Conservation (phyloP, 1,140 invertebrate species). For the Lordiphosa stackelbergi region DNA sequence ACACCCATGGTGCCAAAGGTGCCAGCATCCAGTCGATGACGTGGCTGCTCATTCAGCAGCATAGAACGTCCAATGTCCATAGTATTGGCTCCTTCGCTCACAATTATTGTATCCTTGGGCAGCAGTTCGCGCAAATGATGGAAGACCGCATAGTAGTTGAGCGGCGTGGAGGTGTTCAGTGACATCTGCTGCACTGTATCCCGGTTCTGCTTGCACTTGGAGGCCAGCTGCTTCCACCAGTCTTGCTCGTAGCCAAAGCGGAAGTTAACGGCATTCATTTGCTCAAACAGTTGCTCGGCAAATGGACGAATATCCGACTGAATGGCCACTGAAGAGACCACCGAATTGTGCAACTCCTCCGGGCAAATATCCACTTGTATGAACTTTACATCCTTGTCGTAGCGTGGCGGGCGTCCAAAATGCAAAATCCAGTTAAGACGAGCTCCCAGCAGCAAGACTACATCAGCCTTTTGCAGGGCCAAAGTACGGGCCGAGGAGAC, state of each 20-base stretch:
- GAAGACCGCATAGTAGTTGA: slow-evolving; percentile 97
- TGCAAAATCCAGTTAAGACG: slow-evolving; percentile 98
- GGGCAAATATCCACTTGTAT: slow-evolving; percentile 94
- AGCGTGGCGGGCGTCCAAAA: slow-evolving; percentile 94
- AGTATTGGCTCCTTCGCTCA: slow-evolving; percentile 98
- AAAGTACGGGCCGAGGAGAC: slow-evolving; percentile 91
- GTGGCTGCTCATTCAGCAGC: slow-evolving; percentile 87
- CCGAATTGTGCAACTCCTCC: slow-evolving; percentile 95
- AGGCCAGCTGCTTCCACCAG: slow-evolving; percentile 81
- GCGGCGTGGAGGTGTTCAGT: slow-evolving; percentile 83
- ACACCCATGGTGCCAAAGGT: slow-evolving; percentile 99
- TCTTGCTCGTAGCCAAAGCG: slow-evolving; percentile 77
- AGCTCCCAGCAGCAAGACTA: slow-evolving; percentile 92
- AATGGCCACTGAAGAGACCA: slow-evolving; percentile 85
- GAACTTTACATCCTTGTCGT: slow-evolving; percentile 88
- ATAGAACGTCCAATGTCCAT: slow-evolving; percentile 98
- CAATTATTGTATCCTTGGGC: slow-evolving; percentile 91
- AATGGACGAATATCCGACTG: slow-evolving; percentile 88
- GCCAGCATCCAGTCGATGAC: slow-evolving; percentile 92
- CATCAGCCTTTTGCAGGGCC: slow-evolving; percentile 92
- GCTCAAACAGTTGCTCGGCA: slow-evolving; percentile 81
- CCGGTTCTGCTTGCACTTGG: slow-evolving; percentile 81
- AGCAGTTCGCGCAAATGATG: slow-evolving; percentile 86
- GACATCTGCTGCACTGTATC: slow-evolving; percentile 80
- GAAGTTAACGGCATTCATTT: slow-evolving; percentile 79